Base-by-base conservation (phyloP, 2,113 vertebrate genomes). In the Oryzias curvinotus region DNA sequence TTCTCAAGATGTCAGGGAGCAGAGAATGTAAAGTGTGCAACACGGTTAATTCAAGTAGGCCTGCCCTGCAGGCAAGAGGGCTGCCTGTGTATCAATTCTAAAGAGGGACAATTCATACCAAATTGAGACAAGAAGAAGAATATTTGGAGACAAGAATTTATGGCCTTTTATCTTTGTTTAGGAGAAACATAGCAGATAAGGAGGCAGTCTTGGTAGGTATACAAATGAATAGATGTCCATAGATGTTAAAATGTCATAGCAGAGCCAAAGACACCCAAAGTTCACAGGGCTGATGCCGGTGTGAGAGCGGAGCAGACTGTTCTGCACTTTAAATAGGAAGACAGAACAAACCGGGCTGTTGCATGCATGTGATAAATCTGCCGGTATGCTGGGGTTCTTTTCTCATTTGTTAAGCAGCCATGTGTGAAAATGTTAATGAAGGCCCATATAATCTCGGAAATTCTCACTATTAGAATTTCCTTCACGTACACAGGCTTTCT, bases 391-490 rank as follows among this genome's bases (percentile, higher is more conserved):
- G 90, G 92, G 91, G 92, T 92, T 93, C 92, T 92, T 93, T 94
- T 92, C 94, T 95, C 95, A 93, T 95, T 94, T 94, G 94, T 93
- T 93, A 94, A 93, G 88, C 95, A 94, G 94, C 91, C 90, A 85
- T 93, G 95, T 94, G 94, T 97, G 96, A 94, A 98, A 96, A 96
- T 93, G 96, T 94, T 96, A 97, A 97, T 93, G 95, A 97, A 95
- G 94, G 94, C 91, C 94, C 93, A 93, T 91, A 91, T 92, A 92
- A 95, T 93, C 93, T 87, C 88, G 79, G 68, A 93, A 95, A 94
- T 94, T 91, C 91, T 92, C 90, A 85, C 90, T 62, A 93, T 97
- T 94, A 91, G 88, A 93, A 97, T 95, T 93, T 91, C 55, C 87
- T 88, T 92, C 95, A 94, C 93, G 93, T 95, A 85, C 92, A 60